Evolutionary conservation across 2,797 vertebrate species (phyloP).

Genomic region (Labeo calbasu): DNA sequence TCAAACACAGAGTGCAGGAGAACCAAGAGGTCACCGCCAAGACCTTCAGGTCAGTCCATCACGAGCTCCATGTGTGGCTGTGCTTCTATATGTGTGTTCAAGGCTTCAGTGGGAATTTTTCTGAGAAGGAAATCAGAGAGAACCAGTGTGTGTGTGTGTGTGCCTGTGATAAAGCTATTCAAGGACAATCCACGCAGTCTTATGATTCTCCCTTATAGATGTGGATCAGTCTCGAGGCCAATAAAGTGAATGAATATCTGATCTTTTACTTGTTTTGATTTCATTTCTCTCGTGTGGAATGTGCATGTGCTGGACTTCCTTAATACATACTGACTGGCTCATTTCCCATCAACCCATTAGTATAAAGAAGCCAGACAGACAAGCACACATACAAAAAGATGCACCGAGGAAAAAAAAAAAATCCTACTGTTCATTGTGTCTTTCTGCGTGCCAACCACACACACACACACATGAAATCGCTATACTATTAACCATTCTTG

Average conservation of each 20-base stretch:
- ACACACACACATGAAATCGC: not conserved
- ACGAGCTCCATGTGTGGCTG: not conserved
- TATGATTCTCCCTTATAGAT: slow-evolving; percentile 38
- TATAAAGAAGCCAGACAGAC: slow-evolving; percentile 33
- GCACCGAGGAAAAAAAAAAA: not conserved
- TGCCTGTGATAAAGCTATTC: slow-evolving; percentile 1
- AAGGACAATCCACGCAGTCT: slow-evolving; percentile 47
- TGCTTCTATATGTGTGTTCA: not conserved
- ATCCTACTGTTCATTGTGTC: not conserved
- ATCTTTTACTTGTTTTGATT: slow-evolving; percentile 34
- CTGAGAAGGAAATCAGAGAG: slow-evolving; percentile 31
- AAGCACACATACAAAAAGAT: slow-evolving; percentile 37
- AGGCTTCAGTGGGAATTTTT: not conserved
- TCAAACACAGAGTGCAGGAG: not conserved
- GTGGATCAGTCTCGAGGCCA: slow-evolving; percentile 39
- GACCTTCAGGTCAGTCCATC: not conserved
- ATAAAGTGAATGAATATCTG: slow-evolving; percentile 24
- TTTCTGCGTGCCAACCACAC: not conserved
- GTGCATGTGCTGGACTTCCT: slow-evolving; percentile 44
- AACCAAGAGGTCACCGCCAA: not conserved
- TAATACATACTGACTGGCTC: slow-evolving; percentile 60
- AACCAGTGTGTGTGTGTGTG: not conserved
- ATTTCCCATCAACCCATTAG: slow-evolving; percentile 53
- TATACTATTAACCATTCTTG: slow-evolving; percentile 6
- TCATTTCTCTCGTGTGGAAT: slow-evolving; percentile 30